phyloP scores from a whole-genome alignment of 2,888 invertebrate genomes.

The Disparrhopalites patrizii region DNA sequence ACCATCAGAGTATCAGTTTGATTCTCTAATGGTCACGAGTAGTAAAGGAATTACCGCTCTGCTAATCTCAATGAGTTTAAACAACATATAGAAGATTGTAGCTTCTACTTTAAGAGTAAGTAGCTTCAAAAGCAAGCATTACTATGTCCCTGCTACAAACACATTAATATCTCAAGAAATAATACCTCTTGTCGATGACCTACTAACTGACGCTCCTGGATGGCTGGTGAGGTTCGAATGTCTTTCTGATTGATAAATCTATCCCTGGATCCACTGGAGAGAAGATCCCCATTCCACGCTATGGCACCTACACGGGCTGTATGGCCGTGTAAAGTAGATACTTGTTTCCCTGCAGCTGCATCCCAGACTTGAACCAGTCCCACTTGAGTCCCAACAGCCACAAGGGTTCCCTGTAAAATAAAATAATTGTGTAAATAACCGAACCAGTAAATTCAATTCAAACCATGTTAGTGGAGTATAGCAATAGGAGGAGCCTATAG shows the following conservation, averaged over 20 bases:
- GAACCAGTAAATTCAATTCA: no score
- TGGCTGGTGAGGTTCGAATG: conserved; percentile 74
- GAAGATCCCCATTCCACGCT: conserved; percentile 95
- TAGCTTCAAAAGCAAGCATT: no score
- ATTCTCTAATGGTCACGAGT: no score
- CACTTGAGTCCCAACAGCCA: conserved; percentile 96
- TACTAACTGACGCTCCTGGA: conserved; percentile 74
- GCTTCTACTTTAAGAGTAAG: no score
- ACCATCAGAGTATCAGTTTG: no score
- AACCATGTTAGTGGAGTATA: no score
- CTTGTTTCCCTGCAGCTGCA: conserved; percentile 81
- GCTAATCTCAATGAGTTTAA: background rate
- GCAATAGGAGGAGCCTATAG: no score
- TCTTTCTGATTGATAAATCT: conserved; percentile 90
- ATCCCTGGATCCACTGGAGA: conserved; percentile 93
- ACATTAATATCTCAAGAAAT: no score
- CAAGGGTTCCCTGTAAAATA: conserved; percentile 69
- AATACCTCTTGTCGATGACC: conserved; percentile 94
- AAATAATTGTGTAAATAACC: background rate
- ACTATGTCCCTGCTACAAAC: no score
- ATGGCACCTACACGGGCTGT: conserved; percentile 88
- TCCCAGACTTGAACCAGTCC: conserved; percentile 99
- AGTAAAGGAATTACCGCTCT: no score
- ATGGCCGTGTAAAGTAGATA: conserved; percentile 86
- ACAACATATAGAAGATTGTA: background rate